These are phyloP conservation scores for Cerastis rubricosa DNA, from an alignment of 2,888 invertebrate species.

Conservation along the genomic window DNA sequence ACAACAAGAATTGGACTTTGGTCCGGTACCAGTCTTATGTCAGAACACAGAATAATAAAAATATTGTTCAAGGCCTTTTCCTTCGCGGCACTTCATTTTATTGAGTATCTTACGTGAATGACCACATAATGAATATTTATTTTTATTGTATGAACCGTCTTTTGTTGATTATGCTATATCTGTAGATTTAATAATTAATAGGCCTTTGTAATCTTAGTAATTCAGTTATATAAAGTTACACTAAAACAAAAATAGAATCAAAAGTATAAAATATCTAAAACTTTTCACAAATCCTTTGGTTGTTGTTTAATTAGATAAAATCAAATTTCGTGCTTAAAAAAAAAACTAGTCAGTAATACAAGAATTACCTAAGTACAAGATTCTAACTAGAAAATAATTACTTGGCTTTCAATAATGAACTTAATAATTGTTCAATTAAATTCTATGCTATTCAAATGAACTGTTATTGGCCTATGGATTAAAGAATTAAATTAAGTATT, in stretches of 20 bases:
- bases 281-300: background rate
- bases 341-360: background rate
- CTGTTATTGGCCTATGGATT: accelerated
- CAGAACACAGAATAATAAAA: slow-evolving; percentile 50
- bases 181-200: background rate
- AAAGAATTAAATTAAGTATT: background rate
- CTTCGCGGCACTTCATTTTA: slow-evolving; percentile 19
- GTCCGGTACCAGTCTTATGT: slow-evolving; percentile 37
- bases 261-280: background rate
- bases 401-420: background rate
- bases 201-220: too few species aligned
- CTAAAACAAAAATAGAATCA: background rate
- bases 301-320: too few species aligned
- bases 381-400: slow-evolving; percentile 18
- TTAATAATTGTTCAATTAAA: background rate
- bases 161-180: background rate
- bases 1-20: slow-evolving; percentile 58
- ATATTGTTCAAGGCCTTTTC: slow-evolving; percentile 56
- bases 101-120: slow-evolving; percentile 3
- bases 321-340: too few species aligned
- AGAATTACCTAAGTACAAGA: background rate
- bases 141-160: background rate
- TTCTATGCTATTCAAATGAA: slow-evolving; percentile 1
- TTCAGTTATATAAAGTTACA: background rate
- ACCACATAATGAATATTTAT: slow-evolving; percentile 21